Conservation (phyloP, 2,888 invertebrate genomes). For the Dynastes hyllus region DNA sequence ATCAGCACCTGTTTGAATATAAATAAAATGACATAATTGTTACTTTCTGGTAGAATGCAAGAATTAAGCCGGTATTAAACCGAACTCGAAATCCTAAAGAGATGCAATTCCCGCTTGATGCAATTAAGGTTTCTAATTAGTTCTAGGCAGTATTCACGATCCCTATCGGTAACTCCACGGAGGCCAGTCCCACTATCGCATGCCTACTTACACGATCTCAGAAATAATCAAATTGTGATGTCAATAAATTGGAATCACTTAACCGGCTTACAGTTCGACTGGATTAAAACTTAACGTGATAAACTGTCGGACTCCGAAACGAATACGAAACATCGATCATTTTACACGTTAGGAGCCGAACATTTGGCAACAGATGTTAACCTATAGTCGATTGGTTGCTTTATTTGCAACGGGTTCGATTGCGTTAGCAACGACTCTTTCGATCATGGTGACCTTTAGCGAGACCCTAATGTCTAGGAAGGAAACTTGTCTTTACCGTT, state of each 20-base stretch:
- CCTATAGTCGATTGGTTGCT: slow-evolving; percentile 14
- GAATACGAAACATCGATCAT: slow-evolving; percentile 9
- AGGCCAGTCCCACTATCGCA: slow-evolving; percentile 4
- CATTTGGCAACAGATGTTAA: slow-evolving; percentile 32
- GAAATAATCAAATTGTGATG: slow-evolving; percentile 6
- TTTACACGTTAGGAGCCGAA: slow-evolving; percentile 6
- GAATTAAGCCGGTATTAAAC: slow-evolving; percentile 14
- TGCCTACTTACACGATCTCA: slow-evolving; percentile 5
- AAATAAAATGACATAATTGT: slow-evolving; percentile 17
- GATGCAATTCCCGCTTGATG: slow-evolving; percentile 32
- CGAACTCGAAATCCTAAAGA: slow-evolving; percentile 32
- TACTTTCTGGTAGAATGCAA: slow-evolving; percentile 17
- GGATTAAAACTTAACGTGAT: not conserved
- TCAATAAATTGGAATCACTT: slow-evolving; percentile 18
- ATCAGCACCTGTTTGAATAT: too few species aligned
- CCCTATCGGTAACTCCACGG: slow-evolving; percentile 21
- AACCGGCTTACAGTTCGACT: not conserved
- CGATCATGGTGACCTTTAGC: slow-evolving; percentile 55
- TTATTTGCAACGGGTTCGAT: slow-evolving; percentile 27
- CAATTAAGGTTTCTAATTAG: slow-evolving; percentile 49
- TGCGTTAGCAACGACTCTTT: slow-evolving; percentile 53
- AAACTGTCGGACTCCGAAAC: not conserved
- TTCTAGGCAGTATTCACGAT: slow-evolving; percentile 29
- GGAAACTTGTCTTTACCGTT: slow-evolving; percentile 58
- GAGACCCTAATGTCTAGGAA: slow-evolving; percentile 55